A percentile compares a stretch with the other conserved stretches of the same genome.
These are phyloP conservation scores for Myathropa florea DNA, from an alignment of 2,888 invertebrate species.

Conservation along the genomic window DNA sequence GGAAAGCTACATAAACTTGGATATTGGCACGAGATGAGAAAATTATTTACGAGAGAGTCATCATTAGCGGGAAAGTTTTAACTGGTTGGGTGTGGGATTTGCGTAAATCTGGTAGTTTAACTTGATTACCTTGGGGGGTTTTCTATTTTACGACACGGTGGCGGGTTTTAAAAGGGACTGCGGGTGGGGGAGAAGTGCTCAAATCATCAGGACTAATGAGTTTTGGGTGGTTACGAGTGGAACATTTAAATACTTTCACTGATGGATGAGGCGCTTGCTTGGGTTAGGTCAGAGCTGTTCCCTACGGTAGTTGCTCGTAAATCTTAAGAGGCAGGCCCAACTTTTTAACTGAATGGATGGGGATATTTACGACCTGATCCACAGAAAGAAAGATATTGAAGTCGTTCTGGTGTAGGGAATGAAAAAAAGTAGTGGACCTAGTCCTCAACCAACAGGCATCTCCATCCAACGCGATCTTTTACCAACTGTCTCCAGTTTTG, in stretches of 20 bases:
- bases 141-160: not conserved
- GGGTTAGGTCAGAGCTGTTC: no score
- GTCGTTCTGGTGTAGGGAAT: no score
- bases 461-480: no score
- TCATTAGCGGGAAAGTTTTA: constrained; percentile 25
- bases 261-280: no score
- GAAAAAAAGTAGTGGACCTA: no score
- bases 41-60: constrained; percentile 18
- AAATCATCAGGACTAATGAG: not conserved
- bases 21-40: not conserved
- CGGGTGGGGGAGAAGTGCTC: not conserved
- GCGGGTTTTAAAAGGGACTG: not conserved
- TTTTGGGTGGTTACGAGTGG: not conserved
- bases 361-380: no score
- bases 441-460: no score
- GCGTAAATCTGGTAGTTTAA: not conserved
- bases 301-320: no score
- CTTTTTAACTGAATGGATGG: no score
- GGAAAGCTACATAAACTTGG: constrained; percentile 15
- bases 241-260: not conserved
- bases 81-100: not conserved
- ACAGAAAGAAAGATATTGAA: no score
- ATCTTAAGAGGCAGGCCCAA: no score
- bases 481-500: no score
- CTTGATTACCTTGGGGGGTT: not conserved